Evolutionary conservation across 2,113 vertebrate species (phyloP).

Genomic region (Gopherus flavomarginatus): DNA sequence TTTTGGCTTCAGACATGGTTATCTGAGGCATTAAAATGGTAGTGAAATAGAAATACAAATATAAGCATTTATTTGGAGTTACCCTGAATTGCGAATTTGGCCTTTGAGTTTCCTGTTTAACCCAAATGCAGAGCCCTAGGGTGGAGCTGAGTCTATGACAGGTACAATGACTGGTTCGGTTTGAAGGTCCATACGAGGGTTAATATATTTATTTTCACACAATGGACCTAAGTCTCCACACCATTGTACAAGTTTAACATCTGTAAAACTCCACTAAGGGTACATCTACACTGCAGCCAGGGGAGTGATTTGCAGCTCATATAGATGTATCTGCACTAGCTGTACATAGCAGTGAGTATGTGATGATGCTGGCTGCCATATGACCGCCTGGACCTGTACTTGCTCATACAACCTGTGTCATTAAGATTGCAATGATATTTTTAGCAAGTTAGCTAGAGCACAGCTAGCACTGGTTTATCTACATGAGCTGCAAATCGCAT

Average conservation of each 20-base stretch:
- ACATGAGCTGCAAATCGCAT: neutral
- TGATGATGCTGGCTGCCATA: neutral
- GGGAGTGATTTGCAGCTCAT: neutral
- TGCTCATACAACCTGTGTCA: neutral
- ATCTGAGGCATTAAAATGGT: neutral
- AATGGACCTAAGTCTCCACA: neutral
- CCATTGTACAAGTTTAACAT: neutral
- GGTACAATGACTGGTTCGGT: neutral
- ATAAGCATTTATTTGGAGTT: neutral
- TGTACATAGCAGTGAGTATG: neutral
- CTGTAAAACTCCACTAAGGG: rapidly evolving
- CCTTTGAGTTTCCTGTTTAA: neutral
- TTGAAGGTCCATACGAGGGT: neutral
- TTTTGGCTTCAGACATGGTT: neutral
- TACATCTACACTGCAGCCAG: neutral
- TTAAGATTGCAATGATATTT: neutral
- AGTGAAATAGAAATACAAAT: neutral
- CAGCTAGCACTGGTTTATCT: neutral
- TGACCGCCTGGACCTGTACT: neutral
- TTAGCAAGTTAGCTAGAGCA: neutral
- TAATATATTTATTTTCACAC: neutral
- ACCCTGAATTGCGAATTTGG: neutral
- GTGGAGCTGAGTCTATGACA: neutral
- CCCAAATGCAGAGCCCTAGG: neutral
- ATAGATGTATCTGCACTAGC: neutral